Evolutionary conservation across 2,888 invertebrate species (phyloP).

Genomic region (Tetranychus piercei): DNA sequence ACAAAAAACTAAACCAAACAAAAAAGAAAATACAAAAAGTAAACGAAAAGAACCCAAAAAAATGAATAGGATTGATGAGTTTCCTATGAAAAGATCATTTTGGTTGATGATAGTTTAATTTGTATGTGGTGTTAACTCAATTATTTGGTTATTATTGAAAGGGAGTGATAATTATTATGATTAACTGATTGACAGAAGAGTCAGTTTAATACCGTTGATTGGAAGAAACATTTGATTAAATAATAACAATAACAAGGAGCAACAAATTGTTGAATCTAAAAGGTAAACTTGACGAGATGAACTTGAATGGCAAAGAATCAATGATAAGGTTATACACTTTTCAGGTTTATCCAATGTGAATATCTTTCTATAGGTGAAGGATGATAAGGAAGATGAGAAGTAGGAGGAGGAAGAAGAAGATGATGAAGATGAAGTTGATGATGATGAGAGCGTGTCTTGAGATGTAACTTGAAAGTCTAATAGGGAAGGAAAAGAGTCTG

Average conservation of each 20-base stretch:
- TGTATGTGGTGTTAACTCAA: not conserved
- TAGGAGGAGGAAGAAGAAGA: not conserved
- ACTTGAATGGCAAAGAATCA: not conserved
- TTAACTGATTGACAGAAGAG: not conserved
- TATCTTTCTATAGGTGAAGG: not conserved
- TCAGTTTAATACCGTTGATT: not conserved
- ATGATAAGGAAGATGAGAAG: not conserved
- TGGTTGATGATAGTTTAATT: not conserved
- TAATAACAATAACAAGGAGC: not conserved
- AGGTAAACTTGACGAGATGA: not conserved
- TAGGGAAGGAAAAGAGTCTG: not conserved
- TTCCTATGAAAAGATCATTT: not conserved
- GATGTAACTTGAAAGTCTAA: not conserved
- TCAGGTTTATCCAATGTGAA: not conserved
- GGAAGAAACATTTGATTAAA: not conserved
- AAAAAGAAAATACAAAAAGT: not conserved
- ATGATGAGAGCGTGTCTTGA: not conserved
- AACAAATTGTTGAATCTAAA: not conserved
- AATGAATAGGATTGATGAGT: not conserved
- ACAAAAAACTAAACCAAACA: not conserved
- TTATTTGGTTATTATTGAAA: not conserved
- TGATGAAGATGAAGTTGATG: not conserved
- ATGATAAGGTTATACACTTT: not conserved
- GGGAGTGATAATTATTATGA: not conserved
- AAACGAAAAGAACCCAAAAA: not conserved